These are phyloP conservation scores for Dorcus hopei DNA, from an alignment of 2,888 invertebrate genomes.

Conservation along the genomic window DNA sequence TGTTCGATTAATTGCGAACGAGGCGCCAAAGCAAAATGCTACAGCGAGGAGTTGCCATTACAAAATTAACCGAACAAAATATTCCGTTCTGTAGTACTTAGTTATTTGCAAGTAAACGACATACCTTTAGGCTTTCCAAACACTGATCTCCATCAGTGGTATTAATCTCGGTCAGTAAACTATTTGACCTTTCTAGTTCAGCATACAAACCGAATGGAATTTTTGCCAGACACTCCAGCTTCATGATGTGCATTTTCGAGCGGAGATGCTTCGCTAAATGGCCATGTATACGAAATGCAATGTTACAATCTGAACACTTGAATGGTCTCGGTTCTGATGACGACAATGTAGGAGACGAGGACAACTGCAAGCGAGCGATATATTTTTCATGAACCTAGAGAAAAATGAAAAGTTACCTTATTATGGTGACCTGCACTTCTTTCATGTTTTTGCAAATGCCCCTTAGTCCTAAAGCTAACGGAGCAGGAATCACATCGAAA, in stretches of 20 bases:
- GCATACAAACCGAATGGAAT: conserved; percentile 92
- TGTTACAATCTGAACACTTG: conserved; percentile 92
- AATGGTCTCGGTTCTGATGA: conserved; percentile 93
- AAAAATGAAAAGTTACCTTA: conserved; percentile 59
- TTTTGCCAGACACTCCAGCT: conserved; percentile 87
- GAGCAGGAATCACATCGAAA: conserved; percentile 90
- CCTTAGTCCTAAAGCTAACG: conserved; percentile 85
- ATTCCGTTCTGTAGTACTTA: no score
- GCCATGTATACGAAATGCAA: conserved; percentile 94
- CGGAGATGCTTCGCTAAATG: conserved; percentile 95
- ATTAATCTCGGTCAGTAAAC: conserved; percentile 90
- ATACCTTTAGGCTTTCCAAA: conserved; percentile 76
- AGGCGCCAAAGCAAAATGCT: no score
- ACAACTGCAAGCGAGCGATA: conserved; percentile 39
- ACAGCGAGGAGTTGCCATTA: no score
- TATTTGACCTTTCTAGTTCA: conserved; percentile 86
- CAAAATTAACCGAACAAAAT: no score
- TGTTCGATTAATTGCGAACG: no score
- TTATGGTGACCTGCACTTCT: conserved; percentile 89
- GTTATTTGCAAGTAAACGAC: background rate
- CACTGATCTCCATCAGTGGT: conserved; percentile 96
- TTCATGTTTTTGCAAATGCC: conserved; percentile 91
- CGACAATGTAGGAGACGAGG: conserved; percentile 63
- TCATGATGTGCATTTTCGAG: conserved; percentile 94
- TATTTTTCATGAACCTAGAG: background rate